Evolutionary conservation across 2,888 invertebrate genomes (phyloP).

Genomic region (Neoaliturus tenellus): DNA sequence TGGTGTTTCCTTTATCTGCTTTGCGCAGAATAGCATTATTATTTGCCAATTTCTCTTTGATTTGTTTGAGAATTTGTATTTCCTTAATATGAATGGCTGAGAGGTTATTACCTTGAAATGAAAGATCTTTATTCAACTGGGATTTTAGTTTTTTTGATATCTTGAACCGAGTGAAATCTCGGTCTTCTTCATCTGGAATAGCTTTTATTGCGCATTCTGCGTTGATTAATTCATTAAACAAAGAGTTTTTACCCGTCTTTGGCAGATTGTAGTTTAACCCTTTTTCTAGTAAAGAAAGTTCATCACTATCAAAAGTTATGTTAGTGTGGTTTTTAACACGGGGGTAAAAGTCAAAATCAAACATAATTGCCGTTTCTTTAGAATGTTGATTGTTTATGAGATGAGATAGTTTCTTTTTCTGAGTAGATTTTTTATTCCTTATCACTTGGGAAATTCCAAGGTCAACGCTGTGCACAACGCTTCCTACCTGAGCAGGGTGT

Average conservation of each 20-base stretch:
- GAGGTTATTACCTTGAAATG: too few relatives aligned
- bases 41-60: not conserved
- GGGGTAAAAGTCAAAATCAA: not conserved
- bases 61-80: not conserved
- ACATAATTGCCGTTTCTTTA: not conserved
- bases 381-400: not conserved
- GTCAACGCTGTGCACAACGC: too few relatives aligned
- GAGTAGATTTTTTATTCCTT: not conserved
- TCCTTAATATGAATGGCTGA: too few relatives aligned
- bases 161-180: not conserved
- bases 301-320: not conserved
- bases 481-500: too few relatives aligned
- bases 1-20: slow-evolving; percentile 12
- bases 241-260: not conserved
- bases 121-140: too few relatives aligned
- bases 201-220: not conserved
- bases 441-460: not conserved
- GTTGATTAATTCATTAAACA: not conserved
- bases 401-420: not conserved
- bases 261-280: not conserved
- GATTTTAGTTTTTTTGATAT: not conserved
- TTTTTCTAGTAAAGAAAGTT: not conserved
- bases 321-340: not conserved
- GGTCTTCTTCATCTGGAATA: not conserved
- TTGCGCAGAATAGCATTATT: not conserved